A percentile compares a stretch with the other conserved stretches of the same genome.
Conservation (phyloP, 1,140 invertebrate species). For the Philopotamus ludificatus region DNA sequence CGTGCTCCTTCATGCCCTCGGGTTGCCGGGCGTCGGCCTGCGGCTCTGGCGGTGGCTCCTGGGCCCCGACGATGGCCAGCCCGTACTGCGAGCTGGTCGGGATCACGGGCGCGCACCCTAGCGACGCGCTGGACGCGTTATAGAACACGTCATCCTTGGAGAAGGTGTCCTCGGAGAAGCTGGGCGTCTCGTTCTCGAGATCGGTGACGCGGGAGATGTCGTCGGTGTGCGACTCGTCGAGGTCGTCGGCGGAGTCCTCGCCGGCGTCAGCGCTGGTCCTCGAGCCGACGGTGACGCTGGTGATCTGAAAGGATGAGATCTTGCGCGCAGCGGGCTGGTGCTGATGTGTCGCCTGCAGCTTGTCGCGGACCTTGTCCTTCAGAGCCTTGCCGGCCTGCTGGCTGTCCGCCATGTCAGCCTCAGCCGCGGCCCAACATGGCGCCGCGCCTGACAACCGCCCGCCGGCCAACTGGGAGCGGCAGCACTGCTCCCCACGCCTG, state of each 20-base stretch:
- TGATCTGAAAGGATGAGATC: constrained; percentile 92
- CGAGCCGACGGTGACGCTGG: constrained; percentile 75
- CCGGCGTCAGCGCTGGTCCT: constrained; percentile 81
- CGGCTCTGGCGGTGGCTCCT: constrained; percentile 55
- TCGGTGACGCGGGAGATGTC: constrained; percentile 80
- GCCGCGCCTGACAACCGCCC: neutral
- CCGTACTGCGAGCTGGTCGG: constrained; percentile 82
- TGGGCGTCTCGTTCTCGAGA: constrained; percentile 79
- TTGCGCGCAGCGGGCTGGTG: constrained; percentile 58
- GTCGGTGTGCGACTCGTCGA: constrained; percentile 91
- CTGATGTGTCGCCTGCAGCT: constrained; percentile 46
- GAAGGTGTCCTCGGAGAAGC: constrained; percentile 81
- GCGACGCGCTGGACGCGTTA: constrained; percentile 70
- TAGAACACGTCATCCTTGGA: constrained; percentile 80
- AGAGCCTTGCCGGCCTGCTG: neutral
- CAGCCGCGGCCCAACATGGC: constrained; percentile 8
- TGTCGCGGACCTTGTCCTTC: neutral
- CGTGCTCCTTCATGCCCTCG: constrained; percentile 70
- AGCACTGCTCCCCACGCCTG: neutral
- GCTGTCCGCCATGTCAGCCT: neutral
- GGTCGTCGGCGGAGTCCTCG: constrained; percentile 88
- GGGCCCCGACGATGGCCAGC: constrained; percentile 69
- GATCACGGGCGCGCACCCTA: constrained; percentile 77
- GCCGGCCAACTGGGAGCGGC: neutral
- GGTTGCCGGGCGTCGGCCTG: constrained; percentile 58